Evolutionary conservation across 2,113 vertebrate species (phyloP), one percentile per base, ranked within the genome.

Genomic region (Panthera tigris): DNA sequence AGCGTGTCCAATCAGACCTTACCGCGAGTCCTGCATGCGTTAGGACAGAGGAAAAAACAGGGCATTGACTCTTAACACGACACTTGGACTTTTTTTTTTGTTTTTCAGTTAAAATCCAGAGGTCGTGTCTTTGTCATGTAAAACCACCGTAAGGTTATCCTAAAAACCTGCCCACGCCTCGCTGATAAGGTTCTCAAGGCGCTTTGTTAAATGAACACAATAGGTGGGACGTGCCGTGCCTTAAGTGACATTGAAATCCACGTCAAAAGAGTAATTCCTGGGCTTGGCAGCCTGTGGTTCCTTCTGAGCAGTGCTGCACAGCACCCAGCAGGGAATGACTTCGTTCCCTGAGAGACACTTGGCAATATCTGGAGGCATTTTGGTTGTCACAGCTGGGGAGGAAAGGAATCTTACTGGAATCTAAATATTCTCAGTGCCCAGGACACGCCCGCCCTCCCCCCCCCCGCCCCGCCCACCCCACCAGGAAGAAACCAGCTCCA

Each of bases 141-240:
- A 73, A 84, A 31, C 14, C 52, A 61, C 36, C 3, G 61, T 18
- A 33, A 45, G 11, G 0, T 23, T 27, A 11, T n/a, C 29, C 88
- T 52, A 2, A 81, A 45, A 7, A 16, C n/a, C 52, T 9, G 2
- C 45, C 33, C 36, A 5, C 45, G 6, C 39, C 1, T 0, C 4
- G 45, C 45, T 45, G 4, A 14, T n/a, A 25, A 1, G n/a, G 41
- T 12, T 52, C 63, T 68, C 63, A 7, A 6, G 13, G 27, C 6
- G 9, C 66, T 55, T 18, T 33, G 33, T 69, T 31, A 25, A 21
- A 0, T 8, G 23, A 45, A 16, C 45, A 9, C 19, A 4, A n/a
- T 2, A 4, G 23, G 11, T 39, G 61, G 0, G 0, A 5, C 10
- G 0, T 7, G 39, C 4, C 50, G 1, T 0, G 1, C n/a, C 33